A percentile compares a stretch with the other conserved stretches of the same genome.
Evolutionary conservation across 2,888 invertebrate genomes (phyloP).

Genomic region (Agriopis aurantiaria): DNA sequence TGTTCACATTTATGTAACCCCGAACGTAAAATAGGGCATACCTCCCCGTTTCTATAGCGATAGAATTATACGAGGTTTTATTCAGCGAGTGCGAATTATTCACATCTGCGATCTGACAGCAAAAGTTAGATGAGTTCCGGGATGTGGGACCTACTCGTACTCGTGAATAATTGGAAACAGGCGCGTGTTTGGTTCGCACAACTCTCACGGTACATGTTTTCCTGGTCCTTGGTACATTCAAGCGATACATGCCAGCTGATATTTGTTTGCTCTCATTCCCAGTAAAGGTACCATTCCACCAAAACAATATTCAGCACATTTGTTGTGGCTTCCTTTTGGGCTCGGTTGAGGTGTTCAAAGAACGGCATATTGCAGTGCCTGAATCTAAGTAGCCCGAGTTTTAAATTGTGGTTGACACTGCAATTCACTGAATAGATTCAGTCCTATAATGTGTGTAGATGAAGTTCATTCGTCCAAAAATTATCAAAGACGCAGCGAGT

Average conservation of each 20-base stretch:
- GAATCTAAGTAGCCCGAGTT: no score
- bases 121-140: constrained; percentile 75
- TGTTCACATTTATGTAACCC: constrained; percentile 5
- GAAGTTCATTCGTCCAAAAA: no score
- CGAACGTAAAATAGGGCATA: constrained; percentile 7
- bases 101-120: constrained; percentile 55
- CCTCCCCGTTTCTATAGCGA: constrained; percentile 15
- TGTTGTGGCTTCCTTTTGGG: no score
- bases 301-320: no score
- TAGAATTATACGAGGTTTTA: constrained; percentile 31
- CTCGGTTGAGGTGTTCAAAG: no score
- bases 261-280: neutral
- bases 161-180: constrained; percentile 66
- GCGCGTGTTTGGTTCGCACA: constrained; percentile 49
- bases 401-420: no score
- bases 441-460: no score
- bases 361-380: no score
- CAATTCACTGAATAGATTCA: no score
- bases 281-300: no score
- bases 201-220: constrained; percentile 30
- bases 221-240: constrained; percentile 21
- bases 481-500: no score
- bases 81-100: constrained; percentile 54
- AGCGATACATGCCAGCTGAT: constrained; percentile 9
- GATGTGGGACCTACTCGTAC: constrained; percentile 49